phyloP scores from a whole-genome alignment of 2,797 vertebrate genomes.

The Mormyrops boulengeri region DNA sequence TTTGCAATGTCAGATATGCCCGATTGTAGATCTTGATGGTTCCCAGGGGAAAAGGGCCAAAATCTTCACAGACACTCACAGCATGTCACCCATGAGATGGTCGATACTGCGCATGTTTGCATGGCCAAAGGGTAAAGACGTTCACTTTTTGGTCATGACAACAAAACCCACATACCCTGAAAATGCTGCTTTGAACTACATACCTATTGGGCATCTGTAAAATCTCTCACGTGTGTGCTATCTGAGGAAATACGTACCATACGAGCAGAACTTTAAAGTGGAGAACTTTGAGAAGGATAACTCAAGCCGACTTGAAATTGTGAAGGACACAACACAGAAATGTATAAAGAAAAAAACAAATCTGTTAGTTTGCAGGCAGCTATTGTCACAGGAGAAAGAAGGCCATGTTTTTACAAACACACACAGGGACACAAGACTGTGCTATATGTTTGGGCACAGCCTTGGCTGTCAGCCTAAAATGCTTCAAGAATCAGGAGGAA shows the following conservation, averaged over 20 bases:
- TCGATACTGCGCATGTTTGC: not conserved
- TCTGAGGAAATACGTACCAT: not conserved
- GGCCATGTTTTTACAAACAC: conserved; percentile 20
- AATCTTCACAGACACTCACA: not conserved
- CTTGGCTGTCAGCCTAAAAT: conserved; percentile 48
- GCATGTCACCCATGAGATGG: not conserved
- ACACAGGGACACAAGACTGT: conserved; percentile 7
- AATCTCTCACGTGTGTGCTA: not conserved
- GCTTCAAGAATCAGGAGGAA: conserved; percentile 43
- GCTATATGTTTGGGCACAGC: conserved; percentile 37
- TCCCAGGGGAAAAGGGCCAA: not conserved
- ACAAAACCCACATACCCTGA: not conserved
- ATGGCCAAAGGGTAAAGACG: not conserved
- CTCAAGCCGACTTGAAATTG: not conserved
- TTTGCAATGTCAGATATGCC: not conserved
- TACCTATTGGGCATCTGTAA: not conserved
- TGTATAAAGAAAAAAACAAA: not conserved
- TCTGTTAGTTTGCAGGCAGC: conserved; percentile 19
- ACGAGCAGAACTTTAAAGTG: not conserved
- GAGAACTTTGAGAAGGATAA: not conserved
- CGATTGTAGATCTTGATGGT: not conserved
- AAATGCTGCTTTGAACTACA: not conserved
- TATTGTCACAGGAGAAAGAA: not conserved
- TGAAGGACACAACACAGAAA: not conserved
- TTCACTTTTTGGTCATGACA: not conserved